These are phyloP conservation scores for Isoperla grammatica DNA, from an alignment of 2,888 invertebrate genomes.

Conservation along the genomic window DNA sequence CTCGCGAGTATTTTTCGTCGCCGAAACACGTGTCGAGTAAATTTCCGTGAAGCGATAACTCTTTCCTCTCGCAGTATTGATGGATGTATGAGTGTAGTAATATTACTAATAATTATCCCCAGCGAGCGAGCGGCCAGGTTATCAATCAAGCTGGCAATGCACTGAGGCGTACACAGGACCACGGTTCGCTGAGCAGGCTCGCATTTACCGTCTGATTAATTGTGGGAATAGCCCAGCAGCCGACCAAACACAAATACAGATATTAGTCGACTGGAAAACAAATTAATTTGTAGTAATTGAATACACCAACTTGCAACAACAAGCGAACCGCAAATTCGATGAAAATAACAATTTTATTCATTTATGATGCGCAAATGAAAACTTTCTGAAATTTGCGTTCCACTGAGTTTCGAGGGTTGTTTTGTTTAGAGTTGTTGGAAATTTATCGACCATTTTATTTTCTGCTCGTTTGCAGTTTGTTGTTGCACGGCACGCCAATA, in stretches of 20 bases:
- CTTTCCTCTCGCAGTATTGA: not conserved
- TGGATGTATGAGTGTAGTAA: constrained; percentile 5
- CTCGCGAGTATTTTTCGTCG: too few species aligned
- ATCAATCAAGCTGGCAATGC: not conserved
- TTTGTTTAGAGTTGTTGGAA: too few species aligned
- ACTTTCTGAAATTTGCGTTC: too few species aligned
- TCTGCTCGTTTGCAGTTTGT: too few species aligned
- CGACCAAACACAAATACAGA: constrained; percentile 10
- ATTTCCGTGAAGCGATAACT: too few species aligned
- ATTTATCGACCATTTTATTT: too few species aligned
- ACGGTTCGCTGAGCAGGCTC: not conserved
- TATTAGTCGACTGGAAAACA: constrained; percentile 10
- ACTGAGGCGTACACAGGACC: not conserved
- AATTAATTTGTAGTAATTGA: constrained; percentile 15
- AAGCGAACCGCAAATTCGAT: too few species aligned
- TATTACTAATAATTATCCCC: not conserved
- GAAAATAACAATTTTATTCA: too few species aligned
- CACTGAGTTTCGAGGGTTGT: too few species aligned
- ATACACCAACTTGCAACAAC: not conserved
- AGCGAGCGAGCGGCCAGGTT: not conserved
- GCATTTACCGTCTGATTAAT: constrained; percentile 28
- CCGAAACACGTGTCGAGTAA: too few species aligned
- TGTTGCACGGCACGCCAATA: too few species aligned
- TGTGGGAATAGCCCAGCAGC: constrained; percentile 24
- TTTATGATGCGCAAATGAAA: too few species aligned